A percentile compares a stretch with the other conserved stretches of the same genome.
Conservation (phyloP, 2,888 invertebrate species). For the Diarsia brunnea region DNA sequence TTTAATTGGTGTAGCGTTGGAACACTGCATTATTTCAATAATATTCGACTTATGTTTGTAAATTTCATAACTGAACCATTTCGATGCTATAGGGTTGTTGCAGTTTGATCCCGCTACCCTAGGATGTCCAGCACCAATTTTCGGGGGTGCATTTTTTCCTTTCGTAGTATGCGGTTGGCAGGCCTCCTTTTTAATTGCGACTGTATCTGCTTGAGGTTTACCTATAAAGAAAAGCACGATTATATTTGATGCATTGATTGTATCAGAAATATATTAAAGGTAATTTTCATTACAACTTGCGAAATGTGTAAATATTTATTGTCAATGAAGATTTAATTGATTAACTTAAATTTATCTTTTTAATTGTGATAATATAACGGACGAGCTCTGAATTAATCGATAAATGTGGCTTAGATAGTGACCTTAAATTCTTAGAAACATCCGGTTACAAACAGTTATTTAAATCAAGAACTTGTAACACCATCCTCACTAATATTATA, state of each 20-base stretch:
- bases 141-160: background rate
- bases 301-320: background rate
- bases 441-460: background rate
- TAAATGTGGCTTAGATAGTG: background rate
- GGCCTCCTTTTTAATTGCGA: constrained; percentile 25
- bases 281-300: background rate
- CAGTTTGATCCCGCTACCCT: background rate
- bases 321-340: background rate
- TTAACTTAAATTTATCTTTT: background rate
- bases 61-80: constrained; percentile 45
- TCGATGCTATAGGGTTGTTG: background rate
- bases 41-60: constrained; percentile 75
- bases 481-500: too few species aligned
- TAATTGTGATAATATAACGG: background rate
- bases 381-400: background rate
- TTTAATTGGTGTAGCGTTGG: constrained; percentile 80
- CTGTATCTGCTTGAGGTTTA: constrained; percentile 67
- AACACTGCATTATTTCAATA: constrained; percentile 70
- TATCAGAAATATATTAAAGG: background rate
- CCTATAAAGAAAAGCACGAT: constrained; percentile 76
- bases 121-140: constrained; percentile 33
- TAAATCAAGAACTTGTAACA: background rate
- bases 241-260: constrained; percentile 55
- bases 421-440: background rate
- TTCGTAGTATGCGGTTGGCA: background rate